phyloP scores from a whole-genome alignment of 2,113 vertebrate genomes.

The Apodemus sylvaticus region DNA sequence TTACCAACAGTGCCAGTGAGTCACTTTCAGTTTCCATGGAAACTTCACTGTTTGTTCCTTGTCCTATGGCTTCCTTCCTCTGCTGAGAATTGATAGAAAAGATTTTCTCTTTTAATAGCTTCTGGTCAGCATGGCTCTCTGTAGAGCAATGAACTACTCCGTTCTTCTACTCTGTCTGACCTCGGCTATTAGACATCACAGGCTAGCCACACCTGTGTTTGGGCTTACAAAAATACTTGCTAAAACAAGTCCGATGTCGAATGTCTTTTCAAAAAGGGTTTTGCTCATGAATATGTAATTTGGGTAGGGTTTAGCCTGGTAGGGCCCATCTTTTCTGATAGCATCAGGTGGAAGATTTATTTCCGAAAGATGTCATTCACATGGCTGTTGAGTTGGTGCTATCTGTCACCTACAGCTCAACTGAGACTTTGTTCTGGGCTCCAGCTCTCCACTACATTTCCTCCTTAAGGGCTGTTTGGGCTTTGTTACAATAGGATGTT shows the following conservation, averaged over 20 bases:
- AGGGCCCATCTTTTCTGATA: not conserved
- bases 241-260: not conserved
- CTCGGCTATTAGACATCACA: not conserved
- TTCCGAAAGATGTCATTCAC: not conserved
- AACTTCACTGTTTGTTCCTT: constrained; percentile 43
- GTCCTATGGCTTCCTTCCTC: constrained; percentile 11
- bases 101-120: not conserved
- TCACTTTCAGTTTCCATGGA: constrained; percentile 3
- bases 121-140: not conserved
- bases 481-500: not conserved
- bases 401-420: not conserved
- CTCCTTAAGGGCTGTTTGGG: not conserved
- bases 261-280: not conserved
- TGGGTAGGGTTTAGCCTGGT: not conserved
- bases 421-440: not conserved
- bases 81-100: constrained; percentile 29
- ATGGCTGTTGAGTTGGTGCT: not conserved
- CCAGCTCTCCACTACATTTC: not conserved
- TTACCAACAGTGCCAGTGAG: constrained; percentile 5
- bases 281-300: not conserved
- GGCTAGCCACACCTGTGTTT: not conserved
- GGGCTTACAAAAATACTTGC: not conserved
- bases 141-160: too few relatives aligned
- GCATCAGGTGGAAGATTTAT: not conserved
- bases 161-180: not conserved